Conservation (phyloP, 2,113 vertebrate species). For the Neolamprologus ventralis region DNA sequence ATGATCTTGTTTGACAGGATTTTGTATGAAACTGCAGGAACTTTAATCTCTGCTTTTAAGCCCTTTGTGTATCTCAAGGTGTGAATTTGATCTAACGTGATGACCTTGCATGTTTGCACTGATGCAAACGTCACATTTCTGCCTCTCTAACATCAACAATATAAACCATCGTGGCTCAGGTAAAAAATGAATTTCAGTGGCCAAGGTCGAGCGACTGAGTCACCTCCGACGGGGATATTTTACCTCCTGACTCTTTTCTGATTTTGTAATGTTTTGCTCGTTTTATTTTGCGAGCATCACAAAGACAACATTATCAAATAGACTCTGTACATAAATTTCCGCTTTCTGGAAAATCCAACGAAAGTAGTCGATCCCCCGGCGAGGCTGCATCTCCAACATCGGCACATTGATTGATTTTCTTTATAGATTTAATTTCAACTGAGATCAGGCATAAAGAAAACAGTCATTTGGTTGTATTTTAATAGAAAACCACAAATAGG, state of each 20-base stretch:
- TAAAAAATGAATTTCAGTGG: neutral
- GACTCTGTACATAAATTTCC: neutral
- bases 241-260: neutral
- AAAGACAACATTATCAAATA: neutral
- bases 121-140: neutral
- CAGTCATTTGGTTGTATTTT: neutral
- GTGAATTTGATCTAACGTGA: neutral
- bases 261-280: neutral
- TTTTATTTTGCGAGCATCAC: neutral
- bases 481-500: neutral
- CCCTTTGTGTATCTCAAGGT: neutral
- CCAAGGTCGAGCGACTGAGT: neutral
- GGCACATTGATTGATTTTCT: neutral
- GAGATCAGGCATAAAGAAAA: neutral
- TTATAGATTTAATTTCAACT: neutral
- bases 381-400: neutral
- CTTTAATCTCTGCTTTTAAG: neutral
- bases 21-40: neutral
- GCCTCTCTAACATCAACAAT: neutral
- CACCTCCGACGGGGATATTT: neutral
- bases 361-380: neutral
- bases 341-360: neutral
- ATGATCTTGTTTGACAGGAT: neutral
- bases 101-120: neutral
- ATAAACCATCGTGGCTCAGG: neutral